A percentile compares a stretch with the other conserved stretches of the same genome.
These are phyloP conservation scores for Thripadectes ignobilis DNA, from an alignment of 2,797 vertebrate genomes.

Conservation along the genomic window DNA sequence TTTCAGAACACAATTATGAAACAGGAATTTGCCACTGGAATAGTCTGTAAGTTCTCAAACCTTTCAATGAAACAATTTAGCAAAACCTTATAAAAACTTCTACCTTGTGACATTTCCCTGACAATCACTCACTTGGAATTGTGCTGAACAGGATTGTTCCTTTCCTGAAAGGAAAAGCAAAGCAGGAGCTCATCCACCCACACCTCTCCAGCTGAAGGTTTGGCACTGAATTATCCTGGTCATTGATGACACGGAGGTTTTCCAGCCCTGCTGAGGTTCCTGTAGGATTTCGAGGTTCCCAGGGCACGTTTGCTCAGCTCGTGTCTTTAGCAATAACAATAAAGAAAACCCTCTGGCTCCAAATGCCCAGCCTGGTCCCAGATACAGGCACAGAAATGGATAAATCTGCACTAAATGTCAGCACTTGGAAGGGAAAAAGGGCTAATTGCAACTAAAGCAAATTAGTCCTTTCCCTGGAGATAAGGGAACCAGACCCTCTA, in stretches of 20 bases:
- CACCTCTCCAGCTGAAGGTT: background rate
- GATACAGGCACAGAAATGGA: background rate
- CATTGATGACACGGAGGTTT: background rate
- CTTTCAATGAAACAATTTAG: background rate
- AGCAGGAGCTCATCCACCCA: background rate
- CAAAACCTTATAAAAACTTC: background rate
- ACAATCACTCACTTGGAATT: background rate
- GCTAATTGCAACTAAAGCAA: conserved; percentile 27
- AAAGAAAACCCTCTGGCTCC: background rate
- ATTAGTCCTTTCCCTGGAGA: background rate
- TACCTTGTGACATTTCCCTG: background rate
- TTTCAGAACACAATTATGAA: background rate
- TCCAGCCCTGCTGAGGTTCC: background rate
- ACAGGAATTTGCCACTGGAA: background rate
- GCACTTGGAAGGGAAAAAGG: background rate
- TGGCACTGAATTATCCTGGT: accelerated
- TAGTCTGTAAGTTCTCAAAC: background rate
- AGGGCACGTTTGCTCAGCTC: background rate
- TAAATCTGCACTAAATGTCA: background rate
- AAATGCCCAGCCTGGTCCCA: background rate
- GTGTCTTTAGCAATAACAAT: background rate
- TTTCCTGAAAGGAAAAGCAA: background rate
- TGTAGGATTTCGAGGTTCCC: background rate
- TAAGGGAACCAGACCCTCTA: background rate
- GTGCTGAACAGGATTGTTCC: background rate